A percentile compares a stretch with the other conserved stretches of the same genome.
Conservation (phyloP, 2,888 invertebrate genomes). For the Drosophila mimetica region DNA sequence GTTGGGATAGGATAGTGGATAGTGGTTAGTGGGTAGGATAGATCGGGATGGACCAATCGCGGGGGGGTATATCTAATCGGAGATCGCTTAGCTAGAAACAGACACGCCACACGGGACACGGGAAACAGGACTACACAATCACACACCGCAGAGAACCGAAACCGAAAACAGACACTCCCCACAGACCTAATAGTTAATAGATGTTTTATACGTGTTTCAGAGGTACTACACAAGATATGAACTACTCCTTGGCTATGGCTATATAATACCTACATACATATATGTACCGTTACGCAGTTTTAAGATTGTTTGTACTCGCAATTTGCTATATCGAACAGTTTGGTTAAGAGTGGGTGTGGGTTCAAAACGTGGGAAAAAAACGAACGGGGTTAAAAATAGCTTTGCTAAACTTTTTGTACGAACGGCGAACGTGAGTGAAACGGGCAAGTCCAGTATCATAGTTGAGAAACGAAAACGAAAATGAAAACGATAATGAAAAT, state of each 20-base stretch:
- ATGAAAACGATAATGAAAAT: slow-evolving; percentile 28
- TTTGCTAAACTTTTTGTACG: slow-evolving; percentile 66
- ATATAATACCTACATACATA: slow-evolving; percentile 45
- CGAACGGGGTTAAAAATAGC: slow-evolving; percentile 44
- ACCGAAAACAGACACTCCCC: slow-evolving; percentile 23
- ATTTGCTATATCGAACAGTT: slow-evolving; percentile 64
- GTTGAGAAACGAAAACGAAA: slow-evolving; percentile 44
- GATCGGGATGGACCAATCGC: slow-evolving; percentile 61
- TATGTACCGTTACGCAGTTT: slow-evolving; percentile 70
- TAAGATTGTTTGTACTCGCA: slow-evolving; percentile 73
- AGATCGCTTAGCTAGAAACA: slow-evolving; percentile 54
- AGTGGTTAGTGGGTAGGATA: neutral
- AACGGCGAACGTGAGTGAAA: slow-evolving; percentile 64
- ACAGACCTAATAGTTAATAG: slow-evolving; percentile 59
- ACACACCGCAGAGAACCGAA: slow-evolving; percentile 1
- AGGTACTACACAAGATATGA: slow-evolving; percentile 53
- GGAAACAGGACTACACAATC: slow-evolving; percentile 14
- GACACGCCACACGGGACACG: slow-evolving; percentile 19
- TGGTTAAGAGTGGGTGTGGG: slow-evolving; percentile 21
- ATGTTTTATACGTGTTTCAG: slow-evolving; percentile 80
- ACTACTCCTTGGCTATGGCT: slow-evolving; percentile 54
- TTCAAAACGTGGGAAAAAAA: slow-evolving; percentile 3
- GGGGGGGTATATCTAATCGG: slow-evolving; percentile 30
- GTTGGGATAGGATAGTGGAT: slow-evolving; percentile 4
- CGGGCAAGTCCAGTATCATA: slow-evolving; percentile 73